phyloP scores from a whole-genome alignment of 2,797 vertebrate genomes.

The Sebastes umbrosus region DNA sequence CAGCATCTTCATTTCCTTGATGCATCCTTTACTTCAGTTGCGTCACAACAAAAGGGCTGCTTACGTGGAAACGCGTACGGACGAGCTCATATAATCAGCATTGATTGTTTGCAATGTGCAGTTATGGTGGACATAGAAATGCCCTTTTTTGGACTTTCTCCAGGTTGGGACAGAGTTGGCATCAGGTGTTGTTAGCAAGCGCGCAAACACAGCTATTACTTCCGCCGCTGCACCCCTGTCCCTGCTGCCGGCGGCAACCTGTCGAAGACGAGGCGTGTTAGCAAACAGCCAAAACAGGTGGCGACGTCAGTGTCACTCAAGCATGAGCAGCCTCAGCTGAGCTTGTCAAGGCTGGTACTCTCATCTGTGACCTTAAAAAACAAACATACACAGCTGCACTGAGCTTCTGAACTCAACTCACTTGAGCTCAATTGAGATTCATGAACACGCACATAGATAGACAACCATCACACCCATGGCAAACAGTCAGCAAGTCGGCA shows the following conservation, averaged over 20 bases:
- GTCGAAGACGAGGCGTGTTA: slow-evolving; percentile 54
- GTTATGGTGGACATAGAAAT: background rate
- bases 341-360: slow-evolving; percentile 38
- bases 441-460: background rate
- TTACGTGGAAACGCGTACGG: background rate
- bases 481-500: background rate
- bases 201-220: slow-evolving; percentile 58
- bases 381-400: slow-evolving; percentile 27
- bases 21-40: slow-evolving; percentile 20
- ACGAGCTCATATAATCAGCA: background rate
- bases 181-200: slow-evolving; percentile 61
- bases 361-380: slow-evolving; percentile 47
- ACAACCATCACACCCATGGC: background rate
- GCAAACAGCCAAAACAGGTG: slow-evolving; percentile 70
- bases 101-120: background rate
- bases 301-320: slow-evolving; percentile 53
- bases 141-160: slow-evolving; percentile 16
- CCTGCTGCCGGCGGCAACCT: slow-evolving; percentile 49
- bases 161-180: slow-evolving; percentile 18
- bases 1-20: slow-evolving; percentile 30
- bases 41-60: slow-evolving; percentile 12
- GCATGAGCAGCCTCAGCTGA: slow-evolving; percentile 57
- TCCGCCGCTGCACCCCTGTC: slow-evolving; percentile 37
- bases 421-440: background rate
- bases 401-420: background rate